Evolutionary conservation across 2,888 invertebrate species (phyloP).

Genomic region (Orthonychiurus folsomi): DNA sequence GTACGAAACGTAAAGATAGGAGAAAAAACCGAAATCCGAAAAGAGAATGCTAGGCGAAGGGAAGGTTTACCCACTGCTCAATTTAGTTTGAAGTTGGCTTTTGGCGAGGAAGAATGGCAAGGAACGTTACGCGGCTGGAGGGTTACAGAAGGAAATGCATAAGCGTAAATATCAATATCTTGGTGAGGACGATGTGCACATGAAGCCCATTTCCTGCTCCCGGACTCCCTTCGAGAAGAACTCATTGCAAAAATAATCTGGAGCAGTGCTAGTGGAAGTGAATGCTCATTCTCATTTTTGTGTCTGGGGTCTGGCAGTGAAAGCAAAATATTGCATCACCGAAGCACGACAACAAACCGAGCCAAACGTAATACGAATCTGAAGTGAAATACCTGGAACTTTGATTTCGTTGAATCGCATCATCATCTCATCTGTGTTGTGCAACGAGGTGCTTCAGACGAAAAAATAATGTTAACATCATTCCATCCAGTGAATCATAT

Average conservation of each 20-base stretch:
- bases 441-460: not conserved
- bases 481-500: slow-evolving; percentile 1
- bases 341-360: too few species aligned
- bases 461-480: not conserved
- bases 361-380: too few species aligned
- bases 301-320: too few species aligned
- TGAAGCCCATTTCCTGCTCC: not conserved
- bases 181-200: not conserved
- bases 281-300: not conserved
- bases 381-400: too few species aligned
- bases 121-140: not conserved
- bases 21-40: too few species aligned
- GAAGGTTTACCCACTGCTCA: not conserved
- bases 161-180: not conserved
- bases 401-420: too few species aligned
- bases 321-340: too few species aligned
- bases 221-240: too few species aligned
- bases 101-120: not conserved
- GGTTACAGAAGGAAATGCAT: not conserved
- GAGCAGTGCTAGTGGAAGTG: not conserved
- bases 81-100: slow-evolving; percentile 1
- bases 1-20: too few species aligned
- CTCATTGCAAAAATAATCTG: not conserved
- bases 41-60: too few species aligned
- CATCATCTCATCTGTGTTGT: not conserved